Percentiles rank a stretch among this genome's conserved stretches.
phyloP scores from a whole-genome alignment of 2,888 invertebrate genomes.

The Aphodius granarius region DNA sequence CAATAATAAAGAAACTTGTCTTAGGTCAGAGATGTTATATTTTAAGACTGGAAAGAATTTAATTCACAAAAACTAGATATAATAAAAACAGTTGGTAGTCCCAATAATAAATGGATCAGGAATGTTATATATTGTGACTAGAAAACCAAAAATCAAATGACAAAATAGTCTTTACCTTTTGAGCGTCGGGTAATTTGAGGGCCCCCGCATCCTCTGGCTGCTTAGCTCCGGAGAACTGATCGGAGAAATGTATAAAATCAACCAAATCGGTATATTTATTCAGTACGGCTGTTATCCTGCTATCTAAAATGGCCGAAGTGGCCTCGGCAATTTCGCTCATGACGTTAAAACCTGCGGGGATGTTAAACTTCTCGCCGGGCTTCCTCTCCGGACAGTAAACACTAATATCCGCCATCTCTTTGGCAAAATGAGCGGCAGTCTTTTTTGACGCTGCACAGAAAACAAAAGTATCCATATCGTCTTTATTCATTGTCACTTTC shows the following conservation, averaged over 20 bases:
- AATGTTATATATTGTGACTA: too few species aligned
- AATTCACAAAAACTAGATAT: too few species aligned
- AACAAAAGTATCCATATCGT: slow-evolving; percentile 93
- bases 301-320: slow-evolving; percentile 80
- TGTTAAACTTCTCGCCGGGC: slow-evolving; percentile 48
- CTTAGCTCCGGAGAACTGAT: slow-evolving; percentile 91
- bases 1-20: too few species aligned
- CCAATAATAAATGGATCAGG: too few species aligned
- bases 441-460: slow-evolving; percentile 91
- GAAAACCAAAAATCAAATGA: slow-evolving; percentile 6
- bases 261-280: slow-evolving; percentile 80
- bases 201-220: slow-evolving; percentile 72
- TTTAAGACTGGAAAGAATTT: too few species aligned
- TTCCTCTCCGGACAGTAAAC: slow-evolving; percentile 51
- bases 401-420: slow-evolving; percentile 89
- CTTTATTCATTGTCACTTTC: slow-evolving; percentile 82
- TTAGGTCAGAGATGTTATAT: too few species aligned
- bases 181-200: slow-evolving; percentile 48
- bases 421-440: slow-evolving; percentile 77
- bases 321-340: slow-evolving; percentile 93
- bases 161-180: too few species aligned
- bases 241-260: slow-evolving; percentile 97
- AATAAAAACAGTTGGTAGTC: too few species aligned
- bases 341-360: slow-evolving; percentile 61
- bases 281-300: slow-evolving; percentile 73